Evolutionary conservation across 2,888 invertebrate species (phyloP).

Genomic region (Strigamia maritima): DNA sequence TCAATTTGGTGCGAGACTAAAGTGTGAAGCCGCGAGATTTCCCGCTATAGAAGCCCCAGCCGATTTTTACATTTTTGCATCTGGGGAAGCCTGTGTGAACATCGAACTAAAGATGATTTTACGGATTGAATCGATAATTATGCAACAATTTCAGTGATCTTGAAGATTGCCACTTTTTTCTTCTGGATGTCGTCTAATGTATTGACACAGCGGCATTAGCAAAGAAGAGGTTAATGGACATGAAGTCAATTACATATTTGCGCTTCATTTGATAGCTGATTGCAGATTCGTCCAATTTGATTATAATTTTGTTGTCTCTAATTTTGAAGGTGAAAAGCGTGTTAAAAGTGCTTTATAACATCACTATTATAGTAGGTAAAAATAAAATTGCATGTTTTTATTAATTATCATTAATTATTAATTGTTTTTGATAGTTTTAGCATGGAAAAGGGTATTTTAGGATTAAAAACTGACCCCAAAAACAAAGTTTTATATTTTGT

Average conservation of each 20-base stretch:
- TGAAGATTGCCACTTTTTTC: background rate
- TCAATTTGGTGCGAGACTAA: background rate
- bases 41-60: background rate
- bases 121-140: background rate
- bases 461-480: conserved; percentile 40
- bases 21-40: background rate
- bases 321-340: background rate
- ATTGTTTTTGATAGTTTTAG: background rate
- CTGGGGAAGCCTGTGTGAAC: background rate
- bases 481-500: conserved; percentile 38
- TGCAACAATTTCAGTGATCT: background rate
- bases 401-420: background rate
- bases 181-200: background rate
- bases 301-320: background rate
- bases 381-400: background rate
- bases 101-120: background rate
- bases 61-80: background rate
- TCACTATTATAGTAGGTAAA: background rate
- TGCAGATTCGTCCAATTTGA: background rate
- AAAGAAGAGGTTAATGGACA: background rate
- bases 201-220: background rate
- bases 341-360: background rate
- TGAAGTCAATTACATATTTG: background rate
- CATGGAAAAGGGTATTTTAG: conserved; percentile 41
- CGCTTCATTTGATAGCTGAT: background rate